phyloP scores from a whole-genome alignment of 2,888 invertebrate species.

The Sycophila texana region DNA sequence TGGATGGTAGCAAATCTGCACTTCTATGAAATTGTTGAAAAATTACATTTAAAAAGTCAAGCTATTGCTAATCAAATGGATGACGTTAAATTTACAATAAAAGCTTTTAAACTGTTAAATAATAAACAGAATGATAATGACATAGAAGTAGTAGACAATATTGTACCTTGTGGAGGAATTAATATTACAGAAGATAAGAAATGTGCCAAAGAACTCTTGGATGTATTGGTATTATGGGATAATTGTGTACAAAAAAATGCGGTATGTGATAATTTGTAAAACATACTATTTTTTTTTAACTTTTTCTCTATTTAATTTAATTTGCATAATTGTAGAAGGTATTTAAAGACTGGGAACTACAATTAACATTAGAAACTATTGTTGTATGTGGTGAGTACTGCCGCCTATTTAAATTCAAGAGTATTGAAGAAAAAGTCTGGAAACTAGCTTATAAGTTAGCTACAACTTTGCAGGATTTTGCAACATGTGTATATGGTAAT shows the following conservation, averaged over 20 bases:
- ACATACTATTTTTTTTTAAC: too few relatives aligned
- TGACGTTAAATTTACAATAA: conserved; percentile 50
- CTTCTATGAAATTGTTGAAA: conserved; percentile 65
- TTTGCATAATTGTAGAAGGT: conserved; percentile 57
- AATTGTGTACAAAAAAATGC: conserved; percentile 58
- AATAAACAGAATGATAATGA: conserved; percentile 34
- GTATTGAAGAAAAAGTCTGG: conserved; percentile 67
- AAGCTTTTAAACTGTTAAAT: conserved; percentile 44
- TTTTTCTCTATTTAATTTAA: neutral
- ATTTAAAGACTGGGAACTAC: conserved; percentile 61
- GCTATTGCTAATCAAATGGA: conserved; percentile 50
- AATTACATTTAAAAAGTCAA: conserved; percentile 57
- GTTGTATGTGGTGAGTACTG: conserved; percentile 69
- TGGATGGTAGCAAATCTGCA: conserved; percentile 65
- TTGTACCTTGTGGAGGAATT: conserved; percentile 69
- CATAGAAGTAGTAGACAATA: conserved; percentile 56
- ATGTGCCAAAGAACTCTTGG: conserved; percentile 59
- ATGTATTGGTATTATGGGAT: conserved; percentile 64
- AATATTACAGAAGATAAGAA: conserved; percentile 65
- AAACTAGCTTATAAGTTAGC: conserved; percentile 67
- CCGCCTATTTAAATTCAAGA: conserved; percentile 65
- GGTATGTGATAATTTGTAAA: conserved; percentile 65
- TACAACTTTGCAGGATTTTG: conserved; percentile 59
- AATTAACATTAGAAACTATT: conserved; percentile 62
- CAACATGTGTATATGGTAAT: conserved; percentile 65